Evolutionary conservation across 2,888 invertebrate species (phyloP).

Genomic region (Campoplex capitator): DNA sequence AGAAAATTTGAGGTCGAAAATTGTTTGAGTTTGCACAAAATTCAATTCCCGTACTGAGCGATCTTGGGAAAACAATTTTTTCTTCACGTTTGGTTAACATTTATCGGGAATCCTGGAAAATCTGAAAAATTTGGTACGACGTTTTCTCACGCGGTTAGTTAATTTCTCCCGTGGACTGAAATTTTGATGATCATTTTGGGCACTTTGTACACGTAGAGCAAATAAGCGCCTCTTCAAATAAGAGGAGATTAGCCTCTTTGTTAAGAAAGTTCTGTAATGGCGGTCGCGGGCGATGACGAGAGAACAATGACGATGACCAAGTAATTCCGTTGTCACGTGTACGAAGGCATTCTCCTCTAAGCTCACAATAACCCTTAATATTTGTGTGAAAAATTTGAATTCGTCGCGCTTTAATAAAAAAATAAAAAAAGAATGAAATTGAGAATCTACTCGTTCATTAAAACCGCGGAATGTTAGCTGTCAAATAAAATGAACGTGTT

Average conservation of each 20-base stretch:
- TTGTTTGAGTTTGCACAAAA: no score
- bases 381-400: background rate
- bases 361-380: background rate
- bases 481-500: background rate
- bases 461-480: no score
- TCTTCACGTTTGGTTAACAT: background rate
- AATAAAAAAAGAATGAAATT: background rate
- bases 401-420: background rate
- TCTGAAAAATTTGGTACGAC: background rate
- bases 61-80: background rate
- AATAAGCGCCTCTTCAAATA: background rate
- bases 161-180: background rate
- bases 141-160: background rate
- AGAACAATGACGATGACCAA: conserved; percentile 2
- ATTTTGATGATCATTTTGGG: background rate
- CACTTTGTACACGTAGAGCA: background rate
- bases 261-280: background rate
- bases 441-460: background rate
- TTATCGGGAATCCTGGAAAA: background rate
- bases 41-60: background rate
- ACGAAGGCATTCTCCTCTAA: background rate
- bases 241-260: background rate
- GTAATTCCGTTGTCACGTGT: background rate
- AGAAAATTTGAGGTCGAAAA: no score
- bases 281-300: background rate